A percentile compares a stretch with the other conserved stretches of the same genome.
phyloP scores from a whole-genome alignment of 2,888 invertebrate species.

The Chesias legatella region DNA sequence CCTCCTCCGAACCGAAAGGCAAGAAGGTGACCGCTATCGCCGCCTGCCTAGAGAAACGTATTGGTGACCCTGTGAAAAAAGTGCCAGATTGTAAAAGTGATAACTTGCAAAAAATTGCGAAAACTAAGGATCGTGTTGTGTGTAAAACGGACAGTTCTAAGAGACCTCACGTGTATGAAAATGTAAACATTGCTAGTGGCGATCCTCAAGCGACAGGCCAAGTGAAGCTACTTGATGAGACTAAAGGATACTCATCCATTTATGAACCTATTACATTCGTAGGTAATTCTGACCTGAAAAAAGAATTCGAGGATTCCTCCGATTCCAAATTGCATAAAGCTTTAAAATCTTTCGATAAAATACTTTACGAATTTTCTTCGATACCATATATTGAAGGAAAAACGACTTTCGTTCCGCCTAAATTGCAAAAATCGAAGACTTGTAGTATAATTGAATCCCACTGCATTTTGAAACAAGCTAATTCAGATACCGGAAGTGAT shows the following conservation, averaged over 20 bases:
- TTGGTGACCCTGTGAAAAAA: conserved; percentile 53
- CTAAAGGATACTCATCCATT: conserved; percentile 69
- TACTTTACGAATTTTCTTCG: conserved; percentile 64
- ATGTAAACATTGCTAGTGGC: conserved; percentile 61
- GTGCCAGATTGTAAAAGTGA: conserved; percentile 25
- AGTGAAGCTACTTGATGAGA: conserved; percentile 57
- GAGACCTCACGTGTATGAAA: conserved; percentile 66
- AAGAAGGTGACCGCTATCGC: conserved; percentile 74
- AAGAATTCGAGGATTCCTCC: conserved; percentile 31
- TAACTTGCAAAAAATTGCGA: conserved; percentile 65
- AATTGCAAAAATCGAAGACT: conserved; percentile 85
- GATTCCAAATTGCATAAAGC: conserved; percentile 70
- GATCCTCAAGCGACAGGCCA: conserved; percentile 39
- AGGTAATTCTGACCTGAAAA: conserved; percentile 32
- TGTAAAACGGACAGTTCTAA: conserved; percentile 47
- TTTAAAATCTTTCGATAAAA: conserved; percentile 75
- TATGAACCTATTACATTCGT: conserved; percentile 75
- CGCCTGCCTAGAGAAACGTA: conserved; percentile 69
- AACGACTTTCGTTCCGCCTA: conserved; percentile 68
- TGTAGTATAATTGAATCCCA: conserved; percentile 85
- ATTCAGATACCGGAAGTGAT: conserved; percentile 67
- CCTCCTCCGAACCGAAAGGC: conserved; percentile 60
- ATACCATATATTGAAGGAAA: conserved; percentile 50
- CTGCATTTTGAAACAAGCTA: conserved; percentile 82
- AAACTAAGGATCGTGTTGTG: conserved; percentile 50